These are phyloP conservation scores for Oreochromis tanganicae DNA, from an alignment of 2,113 vertebrate species.

Conservation along the genomic window DNA sequence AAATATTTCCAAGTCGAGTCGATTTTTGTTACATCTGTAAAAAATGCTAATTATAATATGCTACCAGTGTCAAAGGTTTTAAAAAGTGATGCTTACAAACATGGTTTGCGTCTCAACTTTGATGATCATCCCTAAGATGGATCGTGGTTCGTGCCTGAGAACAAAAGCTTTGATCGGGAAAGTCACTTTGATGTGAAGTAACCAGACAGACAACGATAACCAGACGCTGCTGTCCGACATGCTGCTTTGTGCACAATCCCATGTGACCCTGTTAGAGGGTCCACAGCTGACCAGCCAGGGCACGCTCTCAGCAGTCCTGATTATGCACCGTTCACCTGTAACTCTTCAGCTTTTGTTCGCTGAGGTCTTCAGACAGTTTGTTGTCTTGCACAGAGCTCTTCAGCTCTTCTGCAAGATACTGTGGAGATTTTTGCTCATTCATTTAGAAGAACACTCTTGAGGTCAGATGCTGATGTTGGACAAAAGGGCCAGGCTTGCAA, in stretches of 20 bases:
- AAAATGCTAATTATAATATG: background rate
- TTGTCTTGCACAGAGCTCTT: accelerated
- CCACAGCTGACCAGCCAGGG: background rate
- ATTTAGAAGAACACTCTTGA: background rate
- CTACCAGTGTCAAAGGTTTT: background rate
- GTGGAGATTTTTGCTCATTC: background rate
- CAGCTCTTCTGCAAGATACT: background rate
- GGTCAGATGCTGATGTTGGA: background rate
- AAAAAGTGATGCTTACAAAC: background rate
- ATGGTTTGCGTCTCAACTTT: background rate
- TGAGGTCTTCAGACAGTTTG: background rate
- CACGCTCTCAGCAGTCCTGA: accelerated
- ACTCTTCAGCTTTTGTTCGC: background rate
- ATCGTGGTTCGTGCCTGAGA: background rate
- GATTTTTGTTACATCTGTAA: accelerated
- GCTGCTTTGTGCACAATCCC: background rate
- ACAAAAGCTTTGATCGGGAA: background rate
- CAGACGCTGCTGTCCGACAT: background rate
- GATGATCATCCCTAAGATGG: background rate
- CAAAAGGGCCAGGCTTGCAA: background rate
- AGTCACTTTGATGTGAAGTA: background rate
- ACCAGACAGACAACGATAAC: background rate
- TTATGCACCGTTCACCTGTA: background rate
- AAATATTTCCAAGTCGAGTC: background rate
- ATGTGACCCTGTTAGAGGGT: background rate